Conservation (phyloP, 2,797 vertebrate species). For the Pseudochirops corinnae region DNA sequence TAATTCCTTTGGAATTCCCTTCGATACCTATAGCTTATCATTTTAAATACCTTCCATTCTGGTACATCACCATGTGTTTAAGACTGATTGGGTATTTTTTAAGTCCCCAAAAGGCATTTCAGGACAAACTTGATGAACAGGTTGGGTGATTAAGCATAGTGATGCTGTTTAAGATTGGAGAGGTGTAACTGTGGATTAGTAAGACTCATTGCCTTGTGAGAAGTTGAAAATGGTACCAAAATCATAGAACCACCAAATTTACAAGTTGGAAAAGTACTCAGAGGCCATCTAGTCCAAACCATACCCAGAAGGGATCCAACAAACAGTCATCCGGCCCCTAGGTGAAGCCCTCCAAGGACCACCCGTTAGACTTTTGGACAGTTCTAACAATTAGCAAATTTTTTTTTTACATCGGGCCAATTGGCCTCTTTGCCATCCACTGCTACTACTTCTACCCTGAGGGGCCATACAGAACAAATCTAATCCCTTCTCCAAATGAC, state of each 20-base stretch:
- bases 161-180: not conserved
- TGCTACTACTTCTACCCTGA: not conserved
- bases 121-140: not conserved
- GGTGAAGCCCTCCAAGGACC: too few species aligned
- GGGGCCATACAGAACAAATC: not conserved
- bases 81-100: not conserved
- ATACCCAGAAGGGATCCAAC: not conserved
- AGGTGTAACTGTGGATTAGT: not conserved
- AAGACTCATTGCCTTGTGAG: not conserved
- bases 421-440: not conserved
- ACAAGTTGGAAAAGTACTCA: not conserved
- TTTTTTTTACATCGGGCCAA: not conserved
- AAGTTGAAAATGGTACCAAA: not conserved
- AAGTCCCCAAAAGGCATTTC: not conserved
- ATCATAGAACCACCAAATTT: not conserved
- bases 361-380: not conserved
- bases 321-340: not conserved
- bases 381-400: not conserved
- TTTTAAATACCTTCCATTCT: not conserved
- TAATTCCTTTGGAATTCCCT: not conserved
- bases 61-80: not conserved
- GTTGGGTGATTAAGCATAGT: too few species aligned
- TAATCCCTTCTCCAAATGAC: not conserved
- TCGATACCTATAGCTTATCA: not conserved
- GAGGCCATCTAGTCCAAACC: not conserved